Percentiles rank a stretch among this genome's conserved stretches.
phyloP scores from a whole-genome alignment of 1,140 invertebrate species.

The Psix sp. region DNA sequence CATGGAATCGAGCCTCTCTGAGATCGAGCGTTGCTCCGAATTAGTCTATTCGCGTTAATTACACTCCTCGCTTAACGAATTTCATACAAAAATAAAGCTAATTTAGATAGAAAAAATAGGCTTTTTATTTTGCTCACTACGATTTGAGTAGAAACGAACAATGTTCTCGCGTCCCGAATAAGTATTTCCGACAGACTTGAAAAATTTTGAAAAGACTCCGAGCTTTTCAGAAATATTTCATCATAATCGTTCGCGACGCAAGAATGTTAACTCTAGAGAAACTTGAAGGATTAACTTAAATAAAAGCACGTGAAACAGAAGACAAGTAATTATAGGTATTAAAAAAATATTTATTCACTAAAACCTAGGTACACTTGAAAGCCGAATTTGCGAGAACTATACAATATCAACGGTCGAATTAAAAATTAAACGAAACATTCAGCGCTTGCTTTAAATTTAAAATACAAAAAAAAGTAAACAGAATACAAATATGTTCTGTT shows the following conservation, averaged over 20 bases:
- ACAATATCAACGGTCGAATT: conserved; percentile 16
- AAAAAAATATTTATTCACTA: conserved; percentile 52
- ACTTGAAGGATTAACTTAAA: conserved; percentile 9
- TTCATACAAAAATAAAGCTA: conserved; percentile 25
- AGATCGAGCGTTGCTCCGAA: conserved; percentile 35
- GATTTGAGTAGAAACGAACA: conserved; percentile 6
- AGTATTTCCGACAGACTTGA: not conserved
- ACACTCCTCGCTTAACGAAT: conserved; percentile 17
- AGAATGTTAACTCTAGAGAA: not conserved
- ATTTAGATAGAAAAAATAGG: no score
- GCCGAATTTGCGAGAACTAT: conserved; percentile 18
- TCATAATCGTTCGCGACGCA: conserved; percentile 8
- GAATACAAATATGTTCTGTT: conserved; percentile 30
- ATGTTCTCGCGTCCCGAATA: conserved; percentile 1
- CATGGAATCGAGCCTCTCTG: conserved; percentile 38
- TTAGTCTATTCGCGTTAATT: conserved; percentile 2
- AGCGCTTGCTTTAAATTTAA: no score
- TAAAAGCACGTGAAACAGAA: conserved; percentile 11
- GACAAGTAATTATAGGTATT: conserved; percentile 16
- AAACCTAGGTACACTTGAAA: conserved; percentile 30
- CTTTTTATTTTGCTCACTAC: no score
- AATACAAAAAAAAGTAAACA: conserved; percentile 6
- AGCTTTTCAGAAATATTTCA: conserved; percentile 13
- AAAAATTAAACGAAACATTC: conserved; percentile 1
- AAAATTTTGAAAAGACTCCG: conserved; percentile 7